These are phyloP conservation scores for Hermodice carunculata DNA, from an alignment of 2,888 invertebrate species.

Conservation along the genomic window DNA sequence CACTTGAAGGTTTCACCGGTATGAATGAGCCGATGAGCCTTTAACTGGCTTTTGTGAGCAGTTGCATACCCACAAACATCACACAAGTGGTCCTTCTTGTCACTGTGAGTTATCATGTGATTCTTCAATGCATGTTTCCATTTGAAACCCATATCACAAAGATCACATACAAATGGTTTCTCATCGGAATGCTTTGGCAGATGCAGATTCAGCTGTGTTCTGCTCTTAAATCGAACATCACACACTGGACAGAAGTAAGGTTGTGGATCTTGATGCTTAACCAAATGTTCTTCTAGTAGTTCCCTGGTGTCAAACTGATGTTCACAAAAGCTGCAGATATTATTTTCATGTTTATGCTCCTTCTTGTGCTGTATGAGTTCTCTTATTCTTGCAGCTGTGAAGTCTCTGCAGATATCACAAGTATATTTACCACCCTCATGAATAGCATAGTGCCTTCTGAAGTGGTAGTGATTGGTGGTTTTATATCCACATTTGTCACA, in stretches of 20 bases:
- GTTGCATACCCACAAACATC: constrained; percentile 75
- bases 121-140: constrained; percentile 75
- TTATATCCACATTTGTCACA: too few relatives aligned
- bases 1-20: constrained; percentile 73
- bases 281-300: constrained; percentile 68
- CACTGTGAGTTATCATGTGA: constrained; percentile 69
- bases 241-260: constrained; percentile 74
- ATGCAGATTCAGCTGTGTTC: constrained; percentile 72
- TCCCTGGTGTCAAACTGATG: constrained; percentile 56
- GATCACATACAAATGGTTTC: constrained; percentile 73
- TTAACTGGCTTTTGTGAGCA: constrained; percentile 73
- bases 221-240: constrained; percentile 72
- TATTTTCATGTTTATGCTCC: constrained; percentile 52
- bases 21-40: constrained; percentile 73
- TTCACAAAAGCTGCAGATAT: constrained; percentile 68
- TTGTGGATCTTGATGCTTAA: constrained; percentile 69
- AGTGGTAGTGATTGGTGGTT: too few relatives aligned
- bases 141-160: constrained; percentile 74
- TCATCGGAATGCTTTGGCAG: constrained; percentile 74
- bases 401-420: constrained; percentile 56
- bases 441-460: too few relatives aligned
- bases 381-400: constrained; percentile 44
- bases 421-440: constrained; percentile 41
- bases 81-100: constrained; percentile 74
- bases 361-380: constrained; percentile 49